These are phyloP conservation scores for Xiphias gladius DNA, from an alignment of 2,113 vertebrate species.

Conservation along the genomic window DNA sequence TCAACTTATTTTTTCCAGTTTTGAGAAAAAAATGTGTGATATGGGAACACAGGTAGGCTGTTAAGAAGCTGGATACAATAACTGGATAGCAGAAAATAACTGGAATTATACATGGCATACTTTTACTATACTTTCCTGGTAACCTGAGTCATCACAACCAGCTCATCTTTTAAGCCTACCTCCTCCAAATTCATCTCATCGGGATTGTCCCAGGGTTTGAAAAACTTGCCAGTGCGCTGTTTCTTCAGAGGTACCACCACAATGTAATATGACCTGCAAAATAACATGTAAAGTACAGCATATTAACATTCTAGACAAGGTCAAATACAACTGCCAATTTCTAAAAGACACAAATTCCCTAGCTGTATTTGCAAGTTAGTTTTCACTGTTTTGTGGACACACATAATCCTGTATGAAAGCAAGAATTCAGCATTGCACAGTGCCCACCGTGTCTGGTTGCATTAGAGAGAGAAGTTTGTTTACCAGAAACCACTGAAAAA, in stretches of 20 bases:
- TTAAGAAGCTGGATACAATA: neutral
- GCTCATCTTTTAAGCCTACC: constrained; percentile 80
- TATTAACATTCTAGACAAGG: neutral
- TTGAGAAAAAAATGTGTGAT: constrained; percentile 40
- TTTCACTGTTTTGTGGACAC: too few relatives aligned
- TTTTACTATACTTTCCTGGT: neutral
- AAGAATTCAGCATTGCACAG: neutral
- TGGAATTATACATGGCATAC: neutral
- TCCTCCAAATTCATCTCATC: constrained; percentile 99
- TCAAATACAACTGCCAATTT: neutral
- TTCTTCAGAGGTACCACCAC: constrained; percentile 99
- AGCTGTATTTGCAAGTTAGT: neutral
- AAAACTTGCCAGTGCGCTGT: constrained; percentile 93
- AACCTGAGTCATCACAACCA: neutral
- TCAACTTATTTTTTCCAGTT: constrained; percentile 51
- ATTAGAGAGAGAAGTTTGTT: neutral
- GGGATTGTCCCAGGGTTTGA: constrained; percentile 96
- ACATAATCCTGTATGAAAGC: neutral
- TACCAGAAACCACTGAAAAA: neutral
- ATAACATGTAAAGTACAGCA: neutral
- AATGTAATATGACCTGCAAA: constrained; percentile 94
- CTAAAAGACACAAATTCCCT: neutral
- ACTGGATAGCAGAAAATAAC: neutral
- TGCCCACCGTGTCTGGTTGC: neutral
- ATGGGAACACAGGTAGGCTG: constrained; percentile 9